Percentiles rank a stretch among this genome's conserved stretches.
These are phyloP conservation scores for Trichoplusia ni DNA, from an alignment of 1,140 invertebrate genomes.

Conservation along the genomic window DNA sequence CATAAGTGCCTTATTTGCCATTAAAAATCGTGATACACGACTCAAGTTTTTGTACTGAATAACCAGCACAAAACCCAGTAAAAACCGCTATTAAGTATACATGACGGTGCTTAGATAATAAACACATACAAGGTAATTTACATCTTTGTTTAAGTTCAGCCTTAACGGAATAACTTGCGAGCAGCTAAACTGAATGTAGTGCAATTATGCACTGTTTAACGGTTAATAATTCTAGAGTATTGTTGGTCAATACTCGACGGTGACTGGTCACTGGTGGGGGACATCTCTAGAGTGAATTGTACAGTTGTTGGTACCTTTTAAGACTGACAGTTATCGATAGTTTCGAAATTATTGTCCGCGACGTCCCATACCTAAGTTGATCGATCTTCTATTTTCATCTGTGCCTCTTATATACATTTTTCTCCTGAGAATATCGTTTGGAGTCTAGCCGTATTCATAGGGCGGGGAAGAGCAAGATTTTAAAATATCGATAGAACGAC, in stretches of 20 bases:
- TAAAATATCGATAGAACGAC: no score
- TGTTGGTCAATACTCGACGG: constrained; percentile 3
- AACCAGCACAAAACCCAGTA: background rate
- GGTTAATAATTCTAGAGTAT: constrained; percentile 18
- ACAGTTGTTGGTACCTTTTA: no score
- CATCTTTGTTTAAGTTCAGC: background rate
- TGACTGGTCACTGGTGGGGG: constrained; percentile 11
- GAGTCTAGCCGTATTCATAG: no score
- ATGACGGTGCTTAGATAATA: background rate
- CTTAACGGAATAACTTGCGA: constrained; percentile 4
- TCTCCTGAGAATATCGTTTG: no score
- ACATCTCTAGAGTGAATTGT: background rate
- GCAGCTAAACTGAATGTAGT: constrained; percentile 8
- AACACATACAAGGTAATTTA: constrained; percentile 12
- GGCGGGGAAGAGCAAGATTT: no score
- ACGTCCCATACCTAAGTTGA: no score
- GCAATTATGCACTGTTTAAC: constrained; percentile 21
- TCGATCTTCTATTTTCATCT: no score
- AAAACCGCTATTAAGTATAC: background rate
- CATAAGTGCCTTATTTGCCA: background rate
- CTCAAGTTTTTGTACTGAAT: constrained; percentile 1
- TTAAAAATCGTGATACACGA: constrained; percentile 20
- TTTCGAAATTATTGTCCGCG: no score
- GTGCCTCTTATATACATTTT: no score
- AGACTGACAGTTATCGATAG: no score